phyloP scores from a whole-genome alignment of 2,797 vertebrate genomes.

The Garrulus glandarius region DNA sequence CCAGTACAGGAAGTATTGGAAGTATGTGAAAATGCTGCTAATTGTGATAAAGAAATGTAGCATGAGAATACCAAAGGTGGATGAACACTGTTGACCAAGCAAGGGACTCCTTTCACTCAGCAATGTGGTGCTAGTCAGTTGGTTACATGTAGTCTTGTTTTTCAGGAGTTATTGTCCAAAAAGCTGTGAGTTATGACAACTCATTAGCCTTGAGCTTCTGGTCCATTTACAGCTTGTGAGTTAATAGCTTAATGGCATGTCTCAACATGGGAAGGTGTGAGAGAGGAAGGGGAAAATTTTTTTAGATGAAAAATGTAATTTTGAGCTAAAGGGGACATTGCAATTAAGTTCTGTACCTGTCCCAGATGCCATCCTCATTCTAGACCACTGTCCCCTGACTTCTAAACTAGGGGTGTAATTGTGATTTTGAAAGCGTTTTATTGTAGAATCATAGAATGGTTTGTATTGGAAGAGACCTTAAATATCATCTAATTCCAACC shows the following conservation, averaged over 20 bases:
- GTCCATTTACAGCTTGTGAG: neutral
- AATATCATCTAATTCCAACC: neutral
- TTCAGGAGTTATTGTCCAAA: neutral
- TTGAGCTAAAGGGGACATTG: neutral
- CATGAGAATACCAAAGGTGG: neutral
- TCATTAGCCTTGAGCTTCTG: neutral
- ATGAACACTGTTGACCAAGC: neutral
- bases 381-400: neutral
- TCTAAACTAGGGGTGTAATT: neutral
- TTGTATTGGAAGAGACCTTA: neutral
- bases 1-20: neutral
- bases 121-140: fast-evolving
- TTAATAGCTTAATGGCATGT: neutral
- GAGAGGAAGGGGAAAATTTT: neutral
- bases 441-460: neutral
- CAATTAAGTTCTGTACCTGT: neutral
- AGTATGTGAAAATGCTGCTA: neutral
- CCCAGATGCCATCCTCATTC: neutral
- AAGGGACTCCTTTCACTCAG: neutral
- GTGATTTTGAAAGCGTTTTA: neutral
- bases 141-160: fast-evolving
- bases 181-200: neutral
- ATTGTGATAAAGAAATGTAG: neutral
- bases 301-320: neutral
- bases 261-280: neutral